Evolutionary conservation across 2,888 invertebrate species (phyloP), one percentile per base, ranked within the genome.

Genomic region (Dromius quadrimaculatus): DNA sequence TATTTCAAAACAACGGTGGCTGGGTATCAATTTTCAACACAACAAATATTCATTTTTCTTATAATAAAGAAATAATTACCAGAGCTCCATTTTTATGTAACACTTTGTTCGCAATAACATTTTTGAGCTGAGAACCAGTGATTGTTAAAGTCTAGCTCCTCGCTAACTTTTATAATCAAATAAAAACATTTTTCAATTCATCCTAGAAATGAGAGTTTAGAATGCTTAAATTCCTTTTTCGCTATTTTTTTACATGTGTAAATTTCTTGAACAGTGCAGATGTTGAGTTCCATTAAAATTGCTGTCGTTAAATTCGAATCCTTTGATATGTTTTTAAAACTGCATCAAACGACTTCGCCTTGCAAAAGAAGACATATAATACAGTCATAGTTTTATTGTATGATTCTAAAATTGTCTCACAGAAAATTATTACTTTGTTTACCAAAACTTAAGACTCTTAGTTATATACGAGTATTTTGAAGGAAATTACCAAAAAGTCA

Each of bases 381-480:
- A 6, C n/a, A 41, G 19, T 15, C 36, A 38, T 38, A n/a, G n/a
- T 32, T 62, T 62, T 38, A 62, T 62, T 34, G 23, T 41, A 4
- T 8, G 23, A 11, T 41, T 45, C 32, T 17, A 32, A 64, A 64
- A 64, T 34, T 17, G 47, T 47, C n/a, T 34, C 28, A 11, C 22
- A 15, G 9, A 20, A 47, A 64, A 64, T 64, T 64, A 64, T 47
- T 8, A 17, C 47, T 64, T 64, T 64, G 64, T 64, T 64, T 64
- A 64, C 47, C 9, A 23, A 47, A 47, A 23, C 32, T 19, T 32
- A 11, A 23, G 17, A n/a, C 23, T 62, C 23, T 41, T 23, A 32
- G 36, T 5, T 13, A 34, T 17, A 20, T 4, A 15, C 20, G 1
- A n/a, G n/a, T n/a, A n/a, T n/a, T 19, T 11, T 9, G 45, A 45